Conservation (phyloP, 2,113 vertebrate genomes). For the Oncorhynchus gorbuscha region DNA sequence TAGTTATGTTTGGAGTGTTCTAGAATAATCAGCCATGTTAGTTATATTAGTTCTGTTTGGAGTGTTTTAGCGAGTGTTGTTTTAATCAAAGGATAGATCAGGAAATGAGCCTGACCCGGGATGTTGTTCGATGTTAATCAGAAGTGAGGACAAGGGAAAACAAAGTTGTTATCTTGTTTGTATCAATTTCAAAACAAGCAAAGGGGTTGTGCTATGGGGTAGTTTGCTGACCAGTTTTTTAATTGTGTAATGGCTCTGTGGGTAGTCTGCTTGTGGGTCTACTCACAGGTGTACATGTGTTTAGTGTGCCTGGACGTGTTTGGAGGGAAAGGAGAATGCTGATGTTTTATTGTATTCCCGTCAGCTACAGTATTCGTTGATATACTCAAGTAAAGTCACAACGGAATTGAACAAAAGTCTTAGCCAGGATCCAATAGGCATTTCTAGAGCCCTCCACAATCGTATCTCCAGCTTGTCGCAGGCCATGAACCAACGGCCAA, state of each 20-base stretch:
- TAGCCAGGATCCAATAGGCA: not conserved
- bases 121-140: constrained; percentile 5
- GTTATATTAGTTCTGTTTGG: not conserved
- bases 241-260: not conserved
- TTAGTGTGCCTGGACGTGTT: not conserved
- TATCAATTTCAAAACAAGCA: not conserved
- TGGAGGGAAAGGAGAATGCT: too few relatives aligned
- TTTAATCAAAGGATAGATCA: constrained; percentile 27
- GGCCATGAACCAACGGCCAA: not conserved
- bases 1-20: too few relatives aligned
- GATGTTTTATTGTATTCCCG: not conserved
- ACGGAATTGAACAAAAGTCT: not conserved
- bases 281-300: not conserved
- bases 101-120: not conserved
- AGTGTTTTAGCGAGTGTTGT: constrained; percentile 1
- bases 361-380: not conserved
- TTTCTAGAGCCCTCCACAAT: not conserved
- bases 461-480: not conserved
- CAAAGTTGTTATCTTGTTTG: not conserved
- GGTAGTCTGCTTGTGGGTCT: not conserved
- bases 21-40: too few relatives aligned
- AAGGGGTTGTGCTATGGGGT: too few relatives aligned
- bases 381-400: not conserved
- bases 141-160: not conserved
- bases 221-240: not conserved